Base-by-base conservation (phyloP, 1,140 invertebrate genomes). In the Drosophila pseudoobscura region DNA sequence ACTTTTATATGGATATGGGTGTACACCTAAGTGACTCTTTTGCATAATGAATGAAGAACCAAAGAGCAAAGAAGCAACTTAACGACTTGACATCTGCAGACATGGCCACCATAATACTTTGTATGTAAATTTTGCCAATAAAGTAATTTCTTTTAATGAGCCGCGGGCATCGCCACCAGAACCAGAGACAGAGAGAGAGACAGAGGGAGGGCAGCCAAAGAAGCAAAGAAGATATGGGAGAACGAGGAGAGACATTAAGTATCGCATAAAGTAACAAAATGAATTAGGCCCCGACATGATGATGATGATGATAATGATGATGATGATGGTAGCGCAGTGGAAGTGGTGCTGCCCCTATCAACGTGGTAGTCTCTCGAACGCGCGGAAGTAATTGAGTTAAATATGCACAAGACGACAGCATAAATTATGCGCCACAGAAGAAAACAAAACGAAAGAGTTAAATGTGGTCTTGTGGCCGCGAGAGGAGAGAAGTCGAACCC, bases 361-460 rank as follows among this genome's bases (percentile, higher is more conserved):
- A 51, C 64, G 64, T 74, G 73, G 61, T 65, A 82, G 64, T 77
- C 73, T 60, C 70, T 39, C 35, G 35, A 71, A 78, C 78, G 84
- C 70, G 78, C 83, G 83, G 83, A 87, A 87, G 83, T 87, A 87
- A 87, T 87, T 87, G 83, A 87, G 83, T 87, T 87, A 88, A 87
- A 88, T 83, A 87, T 87, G 83, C 83, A 79, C 78, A 88, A 88
- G 83, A 88, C 88, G 83, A 87, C 83, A 88, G 84, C 83, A 88
- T 87, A 83, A 88, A 87, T 87, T 88, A 88, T 87, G 80, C 72
- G 60, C 26, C 52, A 43, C 74, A 75, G 55, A 62, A n/a, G 8
- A 56, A 26, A 54, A 39, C 20, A 58, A 26, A 29, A 73, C 68
- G 57, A 75, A 87, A 88, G 82, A 87, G 82, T 87, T 88, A 78